These are phyloP conservation scores for Ooceraea biroi DNA, from an alignment of 1,140 invertebrate genomes.

Conservation along the genomic window DNA sequence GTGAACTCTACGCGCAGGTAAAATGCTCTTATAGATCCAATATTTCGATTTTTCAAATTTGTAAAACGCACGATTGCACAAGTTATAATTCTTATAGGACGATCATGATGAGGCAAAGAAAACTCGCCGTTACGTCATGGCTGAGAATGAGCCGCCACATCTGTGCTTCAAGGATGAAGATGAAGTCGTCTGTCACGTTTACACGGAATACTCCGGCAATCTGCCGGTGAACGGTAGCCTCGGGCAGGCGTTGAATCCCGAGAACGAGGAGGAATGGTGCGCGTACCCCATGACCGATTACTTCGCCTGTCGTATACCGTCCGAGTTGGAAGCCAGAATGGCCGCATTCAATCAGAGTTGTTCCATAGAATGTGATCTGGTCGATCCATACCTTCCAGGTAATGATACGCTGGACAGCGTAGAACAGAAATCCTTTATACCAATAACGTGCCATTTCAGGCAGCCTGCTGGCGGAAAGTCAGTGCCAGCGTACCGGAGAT, in stretches of 20 bases:
- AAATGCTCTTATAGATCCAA: background rate
- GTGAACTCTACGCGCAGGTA: constrained; percentile 64
- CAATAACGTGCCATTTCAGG: constrained; percentile 75
- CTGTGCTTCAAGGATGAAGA: constrained; percentile 87
- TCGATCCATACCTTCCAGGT: constrained; percentile 88
- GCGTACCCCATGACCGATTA: constrained; percentile 87
- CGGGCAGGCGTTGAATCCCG: constrained; percentile 82
- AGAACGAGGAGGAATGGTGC: constrained; percentile 86
- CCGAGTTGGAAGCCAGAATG: constrained; percentile 80
- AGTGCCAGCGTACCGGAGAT: constrained; percentile 85
- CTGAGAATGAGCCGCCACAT: constrained; percentile 86
- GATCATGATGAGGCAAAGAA: constrained; percentile 67
- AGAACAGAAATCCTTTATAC: background rate
- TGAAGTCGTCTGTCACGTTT: constrained; percentile 88
- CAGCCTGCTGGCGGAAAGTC: constrained; percentile 89
- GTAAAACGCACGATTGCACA: background rate
- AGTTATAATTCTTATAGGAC: constrained; percentile 50
- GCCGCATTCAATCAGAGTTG: constrained; percentile 84
- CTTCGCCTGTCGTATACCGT: constrained; percentile 88
- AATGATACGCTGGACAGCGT: no score
- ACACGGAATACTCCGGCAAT: constrained; percentile 87
- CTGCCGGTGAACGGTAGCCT: constrained; percentile 87
- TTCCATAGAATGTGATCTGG: constrained; percentile 89
- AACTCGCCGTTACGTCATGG: constrained; percentile 61
- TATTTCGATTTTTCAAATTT: no score